Evolutionary conservation across 2,797 vertebrate species (phyloP).

Genomic region (Clangula hyemalis): DNA sequence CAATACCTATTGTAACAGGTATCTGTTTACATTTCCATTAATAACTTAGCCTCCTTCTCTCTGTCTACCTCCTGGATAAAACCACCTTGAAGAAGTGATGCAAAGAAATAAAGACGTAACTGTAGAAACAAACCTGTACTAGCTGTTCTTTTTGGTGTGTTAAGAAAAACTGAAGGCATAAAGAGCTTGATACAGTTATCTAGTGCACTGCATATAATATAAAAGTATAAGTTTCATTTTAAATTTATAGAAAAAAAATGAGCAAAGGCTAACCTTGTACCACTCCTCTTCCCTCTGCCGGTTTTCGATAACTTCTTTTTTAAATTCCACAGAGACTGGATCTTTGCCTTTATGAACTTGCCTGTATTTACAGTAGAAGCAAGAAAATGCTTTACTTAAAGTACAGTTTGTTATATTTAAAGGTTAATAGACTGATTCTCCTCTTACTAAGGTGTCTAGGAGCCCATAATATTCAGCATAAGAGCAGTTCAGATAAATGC

Average conservation of each 20-base stretch:
- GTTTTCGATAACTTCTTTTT: slow-evolving; percentile 79
- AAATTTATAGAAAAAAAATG: not conserved
- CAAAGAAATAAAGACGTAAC: not conserved
- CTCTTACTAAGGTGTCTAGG: not conserved
- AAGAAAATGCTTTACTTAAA: slow-evolving; percentile 18
- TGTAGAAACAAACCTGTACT: not conserved
- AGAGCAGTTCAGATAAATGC: not conserved
- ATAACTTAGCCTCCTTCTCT: not conserved
- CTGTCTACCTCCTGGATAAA: not conserved
- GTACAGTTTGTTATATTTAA: not conserved
- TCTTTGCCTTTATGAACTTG: slow-evolving; percentile 84
- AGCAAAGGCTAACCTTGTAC: slow-evolving; percentile 80
- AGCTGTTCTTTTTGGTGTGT: not conserved
- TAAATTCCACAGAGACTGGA: slow-evolving; percentile 74
- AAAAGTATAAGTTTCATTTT: not conserved
- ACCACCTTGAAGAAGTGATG: not conserved
- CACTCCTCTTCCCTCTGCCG: slow-evolving; percentile 72
- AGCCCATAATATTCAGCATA: not conserved
- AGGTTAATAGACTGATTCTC: not conserved
- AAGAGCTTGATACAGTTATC: not conserved
- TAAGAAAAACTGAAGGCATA: not conserved
- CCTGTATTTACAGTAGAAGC: slow-evolving; percentile 75
- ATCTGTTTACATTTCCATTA: not conserved
- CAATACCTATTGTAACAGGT: not conserved
- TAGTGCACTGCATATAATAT: not conserved